Conservation (phyloP, 2,113 vertebrate genomes). For the Plecotus auritus region DNA sequence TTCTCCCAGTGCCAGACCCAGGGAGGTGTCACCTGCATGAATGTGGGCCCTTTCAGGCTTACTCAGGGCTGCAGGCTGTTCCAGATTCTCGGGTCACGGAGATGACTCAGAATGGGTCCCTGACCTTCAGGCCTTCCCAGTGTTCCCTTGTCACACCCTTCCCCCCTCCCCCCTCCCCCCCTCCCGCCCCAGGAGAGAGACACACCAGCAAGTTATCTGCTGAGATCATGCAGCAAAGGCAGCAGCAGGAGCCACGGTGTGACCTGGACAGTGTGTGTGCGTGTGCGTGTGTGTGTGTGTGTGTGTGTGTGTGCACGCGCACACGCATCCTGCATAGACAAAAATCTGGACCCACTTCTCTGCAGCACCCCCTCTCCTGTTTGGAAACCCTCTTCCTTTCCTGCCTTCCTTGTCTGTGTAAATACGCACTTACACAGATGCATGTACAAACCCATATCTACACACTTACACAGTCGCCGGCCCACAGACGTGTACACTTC, state of each 20-base stretch:
- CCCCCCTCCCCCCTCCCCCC: not conserved
- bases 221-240: not conserved
- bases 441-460: not conserved
- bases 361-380: constrained; percentile 8
- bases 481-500: too few relatives aligned
- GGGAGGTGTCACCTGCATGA: not conserved
- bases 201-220: not conserved
- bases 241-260: accelerated
- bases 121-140: not conserved
- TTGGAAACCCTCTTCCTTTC: not conserved
- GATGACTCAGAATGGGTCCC: not conserved
- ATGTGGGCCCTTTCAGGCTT: not conserved
- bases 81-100: not conserved
- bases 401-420: not conserved
- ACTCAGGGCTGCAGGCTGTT: not conserved
- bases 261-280: not conserved
- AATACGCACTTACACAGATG: not conserved
- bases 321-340: constrained; percentile 53
- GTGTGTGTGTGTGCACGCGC: too few relatives aligned
- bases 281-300: not conserved
- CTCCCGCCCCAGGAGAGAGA: not conserved
- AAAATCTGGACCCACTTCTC: constrained; percentile 72
- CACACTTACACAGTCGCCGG: not conserved
- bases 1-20: not conserved
- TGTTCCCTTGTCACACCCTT: accelerated